Base-by-base conservation (phyloP, 53 echinoderm and acorn worm species). In the Echinometra lucunter region DNA sequence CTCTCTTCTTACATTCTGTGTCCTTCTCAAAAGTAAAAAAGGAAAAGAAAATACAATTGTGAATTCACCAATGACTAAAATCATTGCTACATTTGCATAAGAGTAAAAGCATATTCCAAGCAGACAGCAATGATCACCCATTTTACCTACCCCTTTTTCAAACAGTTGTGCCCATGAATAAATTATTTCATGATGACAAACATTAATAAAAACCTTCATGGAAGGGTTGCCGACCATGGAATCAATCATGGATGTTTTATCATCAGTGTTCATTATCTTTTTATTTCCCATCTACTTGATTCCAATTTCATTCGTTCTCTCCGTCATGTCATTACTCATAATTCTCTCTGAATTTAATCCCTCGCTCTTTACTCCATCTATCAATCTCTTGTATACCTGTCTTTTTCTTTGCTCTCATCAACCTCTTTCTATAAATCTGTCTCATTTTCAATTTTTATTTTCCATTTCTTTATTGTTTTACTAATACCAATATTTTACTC, bases 161-260 rank as follows among this genome's bases (percentile, higher is more conserved):
- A 23, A 44, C n/a, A 21, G 23, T 30, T 40, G 19, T 42, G 44
- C 44, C 81, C 44, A 81, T 81, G 81, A 81, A 81, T 81, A 81
- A 81, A 42, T 81, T 23, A 81, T 81, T 8, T 5, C 15, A 44
- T 81, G 42, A 81, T 81, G 16, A 44, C 44, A 2, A 44, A 25
- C 81, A 81, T 81, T 6, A 81, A 81, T 81, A 81, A 81, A n/a
- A 42, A 44, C 44, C 81, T 44, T 44, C 81, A 42, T 81, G 6
- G 23, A 18, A 0, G 44, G 18, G 1, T 80, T 44, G 21, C 21
- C 23, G 40, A 44, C 81, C 44, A 81, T 81, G 81, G 44, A 81
- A 81, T 81, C 44, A 81, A 40, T 81, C 81, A 81, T 21, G 0
- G 18, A 81, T 81, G 81, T 81, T 42, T 8, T 13, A 6, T 19